Evolutionary conservation across 2,113 vertebrate species (phyloP), one percentile per base, ranked within the genome.

Genomic region (Salvelinus alpinus): DNA sequence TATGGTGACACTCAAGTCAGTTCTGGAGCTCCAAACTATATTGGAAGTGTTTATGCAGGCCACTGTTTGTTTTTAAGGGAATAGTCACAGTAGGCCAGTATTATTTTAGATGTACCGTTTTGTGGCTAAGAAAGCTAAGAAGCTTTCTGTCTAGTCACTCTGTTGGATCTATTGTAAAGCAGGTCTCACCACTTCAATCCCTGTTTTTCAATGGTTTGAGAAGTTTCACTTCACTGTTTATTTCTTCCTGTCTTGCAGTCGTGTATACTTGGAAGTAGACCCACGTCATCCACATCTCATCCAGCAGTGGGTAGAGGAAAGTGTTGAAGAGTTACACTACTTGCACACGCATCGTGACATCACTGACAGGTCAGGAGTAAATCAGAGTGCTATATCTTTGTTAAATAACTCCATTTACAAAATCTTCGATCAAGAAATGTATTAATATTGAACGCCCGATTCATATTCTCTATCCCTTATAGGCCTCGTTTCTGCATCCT

Each of bases 251-350:
- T 48, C 68, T 12, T 76, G 78, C 89, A 99, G 98, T 11, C 95
- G 90, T 1, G 60, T 98, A 77, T 99, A 96, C 91, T 90, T 99
- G 78, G 97, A 99, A 88, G 95, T 97, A 73, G 96, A 99, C 73
- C 95, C 95, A 66, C 94, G 95, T 22, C 97, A 99, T 64, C 97
- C 96, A 25, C 70, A 78, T 27, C 92, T 96, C 72, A 89, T 99
- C 64, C 82, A 76, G 31, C 86, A 60, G n/a, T 96, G 96, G 95
- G 91, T 95, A 66, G 86, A 92, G 81, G 85, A 83, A 14, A 89
- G 90, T 4, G 72, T 86, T 38, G 80, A 90, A 14, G 70, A 38
- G 2, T 91, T 98, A 2, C 16, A 71, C 66, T 94, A 96, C 0
- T 54, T 34, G 76, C 89, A 93, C 14, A 78, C 94, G 27, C 92